These are phyloP conservation scores for Halocynthia roretzi DNA, from an alignment of 23 tunicate species.

Conservation along the genomic window DNA sequence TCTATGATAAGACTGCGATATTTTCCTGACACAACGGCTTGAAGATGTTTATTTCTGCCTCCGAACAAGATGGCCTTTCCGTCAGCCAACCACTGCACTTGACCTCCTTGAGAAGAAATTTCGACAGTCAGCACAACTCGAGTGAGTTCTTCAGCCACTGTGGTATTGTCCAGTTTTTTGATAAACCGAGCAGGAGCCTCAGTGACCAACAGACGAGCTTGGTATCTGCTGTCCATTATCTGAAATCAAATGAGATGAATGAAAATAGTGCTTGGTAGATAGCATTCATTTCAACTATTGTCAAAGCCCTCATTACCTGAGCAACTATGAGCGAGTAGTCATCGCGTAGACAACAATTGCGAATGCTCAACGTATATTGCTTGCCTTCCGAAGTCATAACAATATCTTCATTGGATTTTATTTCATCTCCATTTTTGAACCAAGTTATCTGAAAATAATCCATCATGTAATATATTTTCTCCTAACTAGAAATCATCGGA, in stretches of 20 bases:
- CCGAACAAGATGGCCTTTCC: conserved; percentile 5
- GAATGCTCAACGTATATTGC: conserved; percentile 3
- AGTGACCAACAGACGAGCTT: conserved; percentile 9
- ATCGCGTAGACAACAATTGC: background rate
- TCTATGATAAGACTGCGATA: conserved; percentile 12
- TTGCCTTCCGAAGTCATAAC: conserved; percentile 3
- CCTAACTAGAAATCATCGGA: too few relatives aligned
- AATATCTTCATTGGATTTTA: background rate
- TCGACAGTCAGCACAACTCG: conserved; percentile 9
- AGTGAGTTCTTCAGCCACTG: conserved; percentile 15
- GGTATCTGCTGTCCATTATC: conserved; percentile 7
- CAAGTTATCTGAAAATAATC: conserved; percentile 15
- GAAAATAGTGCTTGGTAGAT: too few relatives aligned
- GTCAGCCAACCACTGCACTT: conserved; percentile 18
- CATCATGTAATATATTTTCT: background rate
- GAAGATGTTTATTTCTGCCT: background rate
- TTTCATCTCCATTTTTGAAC: conserved; percentile 16
- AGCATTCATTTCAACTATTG: too few relatives aligned
- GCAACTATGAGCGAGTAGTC: conserved; percentile 18
- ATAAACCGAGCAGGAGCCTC: conserved; percentile 9
- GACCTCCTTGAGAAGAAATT: conserved; percentile 6
- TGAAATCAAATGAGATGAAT: background rate
- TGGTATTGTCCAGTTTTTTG: background rate
- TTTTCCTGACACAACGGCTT: conserved; percentile 4
- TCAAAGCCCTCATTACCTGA: background rate